These are phyloP conservation scores for Mycalesis mineus DNA, from an alignment of 2,888 invertebrate species.

Conservation along the genomic window DNA sequence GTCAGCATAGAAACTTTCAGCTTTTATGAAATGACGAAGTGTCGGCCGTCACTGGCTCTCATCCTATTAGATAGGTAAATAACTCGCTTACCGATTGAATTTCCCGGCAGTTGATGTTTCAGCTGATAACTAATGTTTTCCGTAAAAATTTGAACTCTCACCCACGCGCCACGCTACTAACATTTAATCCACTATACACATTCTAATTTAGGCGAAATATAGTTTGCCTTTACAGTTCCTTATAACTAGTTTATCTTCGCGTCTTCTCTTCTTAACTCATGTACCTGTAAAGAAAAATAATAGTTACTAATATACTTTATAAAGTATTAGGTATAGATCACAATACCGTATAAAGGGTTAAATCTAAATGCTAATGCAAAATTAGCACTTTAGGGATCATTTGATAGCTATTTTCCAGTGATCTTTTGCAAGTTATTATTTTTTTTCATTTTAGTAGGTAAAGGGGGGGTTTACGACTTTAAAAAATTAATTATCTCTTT, in stretches of 20 bases:
- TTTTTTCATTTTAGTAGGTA: too few relatives aligned
- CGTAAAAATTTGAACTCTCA: slow-evolving; percentile 12
- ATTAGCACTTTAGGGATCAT: too few relatives aligned
- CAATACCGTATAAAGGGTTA: too few relatives aligned
- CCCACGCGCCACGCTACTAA: slow-evolving; percentile 16
- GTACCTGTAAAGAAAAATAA: slow-evolving; percentile 48
- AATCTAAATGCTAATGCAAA: too few relatives aligned
- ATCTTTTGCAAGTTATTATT: too few relatives aligned
- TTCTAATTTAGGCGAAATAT: slow-evolving; percentile 46
- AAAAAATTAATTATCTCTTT: too few relatives aligned
- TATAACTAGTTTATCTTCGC: slow-evolving; percentile 61
- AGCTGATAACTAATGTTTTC: background rate
- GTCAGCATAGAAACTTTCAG: too few relatives aligned
- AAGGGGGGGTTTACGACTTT: too few relatives aligned
- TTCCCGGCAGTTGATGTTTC: background rate
- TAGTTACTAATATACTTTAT: slow-evolving; percentile 4
- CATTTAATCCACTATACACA: slow-evolving; percentile 44
- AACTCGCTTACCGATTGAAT: background rate
- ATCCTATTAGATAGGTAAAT: slow-evolving; percentile 3
- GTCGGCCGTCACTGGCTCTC: background rate
- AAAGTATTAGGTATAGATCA: too few relatives aligned
- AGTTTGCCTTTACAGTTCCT: slow-evolving; percentile 54
- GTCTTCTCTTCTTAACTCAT: slow-evolving; percentile 39
- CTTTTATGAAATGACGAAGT: too few relatives aligned
- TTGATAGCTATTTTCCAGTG: too few relatives aligned